Percentiles rank a stretch among this genome's conserved stretches.
Conservation (phyloP, 2,797 vertebrate genomes). For the Moxostoma hubbsi region DNA sequence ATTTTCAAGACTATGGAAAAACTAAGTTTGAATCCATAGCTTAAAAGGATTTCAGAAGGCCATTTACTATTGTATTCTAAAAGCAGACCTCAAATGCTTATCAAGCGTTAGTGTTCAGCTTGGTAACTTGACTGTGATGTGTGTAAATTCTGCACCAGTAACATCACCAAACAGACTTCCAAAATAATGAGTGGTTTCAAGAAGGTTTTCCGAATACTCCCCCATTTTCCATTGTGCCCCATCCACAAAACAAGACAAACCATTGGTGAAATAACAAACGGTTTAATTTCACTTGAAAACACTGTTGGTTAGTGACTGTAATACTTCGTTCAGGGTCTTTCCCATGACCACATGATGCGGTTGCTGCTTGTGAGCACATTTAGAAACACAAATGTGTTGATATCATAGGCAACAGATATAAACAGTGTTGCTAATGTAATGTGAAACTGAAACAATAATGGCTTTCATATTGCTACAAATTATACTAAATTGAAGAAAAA, state of each 20-base stretch:
- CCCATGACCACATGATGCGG: neutral
- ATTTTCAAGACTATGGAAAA: neutral
- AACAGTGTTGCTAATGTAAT: conserved; percentile 32
- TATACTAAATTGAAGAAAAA: conserved; percentile 52
- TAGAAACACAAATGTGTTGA: conserved; percentile 25
- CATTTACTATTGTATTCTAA: neutral
- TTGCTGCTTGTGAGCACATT: conserved; percentile 24
- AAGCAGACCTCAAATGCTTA: neutral
- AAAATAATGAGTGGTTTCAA: too few relatives aligned
- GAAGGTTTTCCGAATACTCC: too few relatives aligned
- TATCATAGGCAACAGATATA: conserved; percentile 27
- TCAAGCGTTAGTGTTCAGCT: neutral
- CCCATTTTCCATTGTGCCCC: too few relatives aligned
- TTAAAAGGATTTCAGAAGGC: neutral
- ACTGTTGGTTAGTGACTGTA: conserved; percentile 56
- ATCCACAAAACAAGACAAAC: neutral
- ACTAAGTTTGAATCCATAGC: neutral
- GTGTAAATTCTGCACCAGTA: neutral
- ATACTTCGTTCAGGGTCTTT: conserved; percentile 16
- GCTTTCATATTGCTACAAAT: conserved; percentile 54
- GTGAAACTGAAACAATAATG: conserved; percentile 39
- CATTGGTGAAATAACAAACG: neutral
- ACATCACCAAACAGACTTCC: neutral
- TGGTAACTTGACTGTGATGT: neutral
- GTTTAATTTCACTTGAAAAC: conserved; percentile 57